Conservation (phyloP, 2,797 vertebrate species). For the Enteromius viviparus region DNA sequence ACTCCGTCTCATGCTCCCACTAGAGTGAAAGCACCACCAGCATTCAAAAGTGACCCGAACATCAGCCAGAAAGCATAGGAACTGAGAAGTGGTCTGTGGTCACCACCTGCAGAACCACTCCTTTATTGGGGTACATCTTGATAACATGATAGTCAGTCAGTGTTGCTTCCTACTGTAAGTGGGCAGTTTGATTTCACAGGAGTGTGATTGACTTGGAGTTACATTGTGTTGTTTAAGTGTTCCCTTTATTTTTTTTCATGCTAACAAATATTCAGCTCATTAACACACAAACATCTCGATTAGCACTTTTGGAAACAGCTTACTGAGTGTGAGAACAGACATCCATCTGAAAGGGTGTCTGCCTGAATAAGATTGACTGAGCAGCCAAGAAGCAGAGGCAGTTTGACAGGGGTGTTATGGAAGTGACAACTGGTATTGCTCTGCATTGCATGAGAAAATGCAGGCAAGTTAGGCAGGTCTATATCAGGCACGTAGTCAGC, state of each 20-base stretch:
- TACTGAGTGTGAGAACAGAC: slow-evolving; percentile 37
- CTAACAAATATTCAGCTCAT: slow-evolving; percentile 22
- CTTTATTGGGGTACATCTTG: too few relatives aligned
- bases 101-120: too few relatives aligned
- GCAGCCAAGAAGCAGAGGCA: slow-evolving; percentile 54
- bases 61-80: too few relatives aligned
- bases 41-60: too few relatives aligned
- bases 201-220: too few relatives aligned
- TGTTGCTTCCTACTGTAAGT: too few relatives aligned
- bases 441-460: slow-evolving; percentile 55
- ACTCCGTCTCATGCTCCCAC: too few relatives aligned
- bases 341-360: slow-evolving; percentile 34
- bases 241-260: background rate
- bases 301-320: slow-evolving; percentile 43
- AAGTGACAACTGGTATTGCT: slow-evolving; percentile 53
- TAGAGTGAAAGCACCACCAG: too few relatives aligned
- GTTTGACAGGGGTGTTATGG: slow-evolving; percentile 59
- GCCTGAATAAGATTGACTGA: slow-evolving; percentile 21
- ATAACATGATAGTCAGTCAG: too few relatives aligned
- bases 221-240: too few relatives aligned
- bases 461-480: slow-evolving; percentile 49
- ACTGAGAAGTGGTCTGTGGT: too few relatives aligned
- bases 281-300: slow-evolving; percentile 12
- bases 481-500: slow-evolving; percentile 64
- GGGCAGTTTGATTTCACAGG: too few relatives aligned